phyloP scores from a whole-genome alignment of 2,888 invertebrate genomes.

The Stenodera caucasica region DNA sequence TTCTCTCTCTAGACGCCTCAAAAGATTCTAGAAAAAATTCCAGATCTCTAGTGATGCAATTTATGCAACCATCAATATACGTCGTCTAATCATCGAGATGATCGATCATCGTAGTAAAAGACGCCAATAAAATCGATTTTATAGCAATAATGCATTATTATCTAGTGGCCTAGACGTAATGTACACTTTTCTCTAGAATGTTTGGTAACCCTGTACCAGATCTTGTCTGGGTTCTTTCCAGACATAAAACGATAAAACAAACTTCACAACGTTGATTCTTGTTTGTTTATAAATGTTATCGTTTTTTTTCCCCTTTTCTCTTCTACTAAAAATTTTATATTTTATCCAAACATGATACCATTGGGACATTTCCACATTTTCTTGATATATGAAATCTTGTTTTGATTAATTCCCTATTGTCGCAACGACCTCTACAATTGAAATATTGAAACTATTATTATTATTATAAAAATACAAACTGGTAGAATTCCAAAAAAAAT shows the following conservation, averaged over 20 bases:
- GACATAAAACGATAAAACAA: slow-evolving; percentile 43
- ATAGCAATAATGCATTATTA: slow-evolving; percentile 17
- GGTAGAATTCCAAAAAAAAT: too few species aligned
- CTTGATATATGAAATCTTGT: neutral
- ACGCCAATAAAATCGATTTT: too few species aligned
- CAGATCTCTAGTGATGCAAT: too few species aligned
- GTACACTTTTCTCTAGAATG: slow-evolving; percentile 27
- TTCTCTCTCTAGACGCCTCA: too few species aligned
- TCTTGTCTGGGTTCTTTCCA: slow-evolving; percentile 38
- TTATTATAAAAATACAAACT: too few species aligned
- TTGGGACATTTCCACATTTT: slow-evolving; percentile 14
- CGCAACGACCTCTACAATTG: too few species aligned
- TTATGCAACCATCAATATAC: slow-evolving; percentile 23
- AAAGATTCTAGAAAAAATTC: too few species aligned
- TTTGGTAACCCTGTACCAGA: slow-evolving; percentile 34
- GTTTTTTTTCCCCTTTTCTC: neutral
- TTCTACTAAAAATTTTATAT: neutral
- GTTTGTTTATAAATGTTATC: neutral
- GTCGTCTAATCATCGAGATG: too few species aligned
- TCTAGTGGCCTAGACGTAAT: slow-evolving; percentile 32
- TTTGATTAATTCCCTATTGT: slow-evolving; percentile 19
- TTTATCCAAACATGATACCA: slow-evolving; percentile 29
- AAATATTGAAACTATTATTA: too few species aligned
- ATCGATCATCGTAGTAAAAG: too few species aligned
- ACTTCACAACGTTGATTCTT: slow-evolving; percentile 13